Conservation (phyloP, 2,113 vertebrate genomes). For the Neodontobutis hainanensis region DNA sequence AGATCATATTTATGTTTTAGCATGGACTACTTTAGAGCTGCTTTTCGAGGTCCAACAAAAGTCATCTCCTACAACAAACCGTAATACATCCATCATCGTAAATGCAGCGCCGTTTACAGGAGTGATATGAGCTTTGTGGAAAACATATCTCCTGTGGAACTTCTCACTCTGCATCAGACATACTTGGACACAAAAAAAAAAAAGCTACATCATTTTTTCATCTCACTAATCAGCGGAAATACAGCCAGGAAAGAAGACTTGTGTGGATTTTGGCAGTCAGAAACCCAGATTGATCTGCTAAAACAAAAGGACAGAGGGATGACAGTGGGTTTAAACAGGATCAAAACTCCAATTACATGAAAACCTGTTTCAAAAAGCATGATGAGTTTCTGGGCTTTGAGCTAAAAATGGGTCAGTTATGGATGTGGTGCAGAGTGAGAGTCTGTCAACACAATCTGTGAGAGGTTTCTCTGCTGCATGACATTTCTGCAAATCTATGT, state of each 20-base stretch:
- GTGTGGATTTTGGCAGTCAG: slow-evolving; percentile 36
- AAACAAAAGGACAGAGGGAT: slow-evolving; percentile 34
- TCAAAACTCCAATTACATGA: slow-evolving; percentile 28
- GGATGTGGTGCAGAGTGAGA: not conserved
- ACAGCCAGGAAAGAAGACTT: slow-evolving; percentile 8
- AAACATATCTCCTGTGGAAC: not conserved
- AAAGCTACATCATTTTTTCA: slow-evolving; percentile 1
- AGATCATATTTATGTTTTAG: not conserved
- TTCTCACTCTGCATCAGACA: too few relatives aligned
- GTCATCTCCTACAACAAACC: not conserved
- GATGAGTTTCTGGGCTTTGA: slow-evolving; percentile 18
- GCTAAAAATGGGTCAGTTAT: slow-evolving; percentile 15
- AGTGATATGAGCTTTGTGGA: not conserved
- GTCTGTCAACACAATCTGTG: not conserved
- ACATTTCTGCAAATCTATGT: not conserved
- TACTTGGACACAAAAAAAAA: not conserved
- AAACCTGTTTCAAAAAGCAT: slow-evolving; percentile 18
- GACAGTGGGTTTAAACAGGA: slow-evolving; percentile 1
- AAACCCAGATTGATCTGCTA: slow-evolving; percentile 20
- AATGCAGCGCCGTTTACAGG: slow-evolving; percentile 5
- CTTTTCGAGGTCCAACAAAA: not conserved
- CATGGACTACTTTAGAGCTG: not conserved
- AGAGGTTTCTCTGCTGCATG: not conserved
- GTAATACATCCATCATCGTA: not conserved
- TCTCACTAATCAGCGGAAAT: slow-evolving; percentile 28